Evolutionary conservation across 1,140 invertebrate species (phyloP).

Genomic region (Bombus superbus): DNA sequence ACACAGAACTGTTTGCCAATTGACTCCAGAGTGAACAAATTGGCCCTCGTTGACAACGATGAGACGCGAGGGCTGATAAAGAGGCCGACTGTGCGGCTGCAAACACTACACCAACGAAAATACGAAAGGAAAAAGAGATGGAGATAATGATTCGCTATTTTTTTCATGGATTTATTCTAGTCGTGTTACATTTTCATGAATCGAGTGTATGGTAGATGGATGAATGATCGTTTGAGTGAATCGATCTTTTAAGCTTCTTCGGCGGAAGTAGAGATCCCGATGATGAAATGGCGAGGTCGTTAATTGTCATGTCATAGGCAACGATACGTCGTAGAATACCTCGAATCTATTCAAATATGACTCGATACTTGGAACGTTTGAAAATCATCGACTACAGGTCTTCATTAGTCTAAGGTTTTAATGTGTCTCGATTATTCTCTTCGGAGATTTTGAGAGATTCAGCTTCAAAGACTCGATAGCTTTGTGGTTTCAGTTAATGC

Average conservation of each 20-base stretch:
- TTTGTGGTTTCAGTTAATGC: too few species aligned
- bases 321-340: not conserved
- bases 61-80: conserved; percentile 30
- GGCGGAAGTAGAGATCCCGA: not conserved
- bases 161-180: conserved; percentile 15
- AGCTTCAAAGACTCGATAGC: too few species aligned
- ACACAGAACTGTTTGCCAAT: conserved; percentile 67
- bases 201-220: not conserved
- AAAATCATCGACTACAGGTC: not conserved
- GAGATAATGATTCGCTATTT: not conserved
- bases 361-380: not conserved
- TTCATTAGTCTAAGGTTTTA: not conserved
- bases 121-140: not conserved
- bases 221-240: not conserved
- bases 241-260: not conserved
- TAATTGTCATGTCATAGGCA: not conserved
- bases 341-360: not conserved
- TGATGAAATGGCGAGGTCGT: not conserved
- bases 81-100: not conserved
- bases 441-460: too few species aligned
- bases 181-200: not conserved
- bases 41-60: conserved; percentile 54
- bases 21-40: conserved; percentile 55
- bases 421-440: not conserved
- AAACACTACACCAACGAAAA: not conserved